Percentiles rank a stretch among this genome's conserved stretches.
phyloP scores from a whole-genome alignment of 1,140 invertebrate species.

The Gerris buenoi region DNA sequence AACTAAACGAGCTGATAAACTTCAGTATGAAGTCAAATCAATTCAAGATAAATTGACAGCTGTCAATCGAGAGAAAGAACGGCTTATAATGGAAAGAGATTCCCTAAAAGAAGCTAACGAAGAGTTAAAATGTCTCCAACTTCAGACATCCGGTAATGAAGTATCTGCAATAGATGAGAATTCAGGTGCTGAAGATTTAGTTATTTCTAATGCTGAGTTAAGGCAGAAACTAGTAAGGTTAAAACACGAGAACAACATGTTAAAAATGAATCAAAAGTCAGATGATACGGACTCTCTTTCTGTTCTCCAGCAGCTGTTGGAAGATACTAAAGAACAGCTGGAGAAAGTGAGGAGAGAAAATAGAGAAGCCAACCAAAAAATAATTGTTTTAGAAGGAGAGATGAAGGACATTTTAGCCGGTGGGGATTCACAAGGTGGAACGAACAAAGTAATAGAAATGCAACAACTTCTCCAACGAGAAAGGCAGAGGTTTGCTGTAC shows the following conservation, averaged over 20 bases:
- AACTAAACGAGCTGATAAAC: slow-evolving; percentile 71
- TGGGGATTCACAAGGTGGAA: slow-evolving; percentile 13
- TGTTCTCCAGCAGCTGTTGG: slow-evolving; percentile 49
- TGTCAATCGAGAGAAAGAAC: slow-evolving; percentile 67
- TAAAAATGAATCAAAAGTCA: slow-evolving; percentile 53
- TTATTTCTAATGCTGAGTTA: slow-evolving; percentile 39
- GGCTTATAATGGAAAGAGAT: slow-evolving; percentile 63
- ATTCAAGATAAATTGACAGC: slow-evolving; percentile 55
- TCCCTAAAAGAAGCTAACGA: slow-evolving; percentile 70
- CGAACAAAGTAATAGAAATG: slow-evolving; percentile 15
- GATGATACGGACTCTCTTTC: slow-evolving; percentile 45
- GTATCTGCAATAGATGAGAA: slow-evolving; percentile 25
- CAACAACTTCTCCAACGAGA: slow-evolving; percentile 20
- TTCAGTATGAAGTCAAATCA: slow-evolving; percentile 77
- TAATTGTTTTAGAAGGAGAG: slow-evolving; percentile 57
- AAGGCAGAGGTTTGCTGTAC: slow-evolving; percentile 21
- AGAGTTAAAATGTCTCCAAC: slow-evolving; percentile 60
- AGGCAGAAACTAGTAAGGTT: slow-evolving; percentile 71
- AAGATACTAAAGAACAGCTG: slow-evolving; percentile 54
- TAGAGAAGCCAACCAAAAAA: slow-evolving; percentile 56
- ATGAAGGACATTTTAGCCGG: slow-evolving; percentile 20
- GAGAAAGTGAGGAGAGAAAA: slow-evolving; percentile 50
- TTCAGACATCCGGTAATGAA: slow-evolving; percentile 29
- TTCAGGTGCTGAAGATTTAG: slow-evolving; percentile 20
- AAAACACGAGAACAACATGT: slow-evolving; percentile 74